Conservation (phyloP, 1,140 invertebrate species). For the Oryzaephilus surinamensis region DNA sequence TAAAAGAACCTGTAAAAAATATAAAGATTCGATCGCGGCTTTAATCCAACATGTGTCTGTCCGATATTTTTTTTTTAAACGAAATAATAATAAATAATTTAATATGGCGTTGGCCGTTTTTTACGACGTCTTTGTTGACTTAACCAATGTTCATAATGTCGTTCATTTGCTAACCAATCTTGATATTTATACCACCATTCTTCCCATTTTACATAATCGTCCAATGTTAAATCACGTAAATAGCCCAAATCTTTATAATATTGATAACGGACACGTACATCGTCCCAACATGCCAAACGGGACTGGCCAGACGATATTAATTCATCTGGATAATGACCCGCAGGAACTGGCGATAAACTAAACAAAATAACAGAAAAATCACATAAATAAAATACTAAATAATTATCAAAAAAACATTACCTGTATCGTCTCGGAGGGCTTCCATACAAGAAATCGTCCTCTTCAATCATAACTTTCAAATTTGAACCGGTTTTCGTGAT, state of each 20-base stretch:
- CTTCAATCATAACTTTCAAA: constrained; percentile 65
- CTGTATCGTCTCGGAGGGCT: constrained; percentile 39
- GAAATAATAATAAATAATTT: no score
- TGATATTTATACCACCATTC: constrained; percentile 91
- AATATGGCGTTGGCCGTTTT: no score
- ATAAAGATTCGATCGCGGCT: no score
- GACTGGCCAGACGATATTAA: constrained; percentile 56
- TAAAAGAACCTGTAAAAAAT: no score
- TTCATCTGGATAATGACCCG: constrained; percentile 66
- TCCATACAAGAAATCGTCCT: constrained; percentile 40
- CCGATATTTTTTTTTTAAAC: no score
- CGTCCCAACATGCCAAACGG: constrained; percentile 70
- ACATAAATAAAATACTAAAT: constrained; percentile 1
- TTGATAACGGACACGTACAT: constrained; percentile 71
- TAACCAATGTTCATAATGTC: constrained; percentile 68
- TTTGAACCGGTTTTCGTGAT: constrained; percentile 66
- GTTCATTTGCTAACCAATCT: constrained; percentile 77
- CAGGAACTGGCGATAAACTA: constrained; percentile 55
- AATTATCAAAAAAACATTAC: constrained; percentile 19
- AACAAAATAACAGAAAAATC: constrained; percentile 13
- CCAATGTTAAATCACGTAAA: constrained; percentile 59
- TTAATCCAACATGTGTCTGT: no score
- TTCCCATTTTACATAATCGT: constrained; percentile 86
- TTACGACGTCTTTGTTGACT: constrained; percentile 37
- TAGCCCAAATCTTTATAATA: constrained; percentile 81